phyloP scores from a whole-genome alignment of 2,888 invertebrate genomes.

The Stenoptilia bipunctidactyla region DNA sequence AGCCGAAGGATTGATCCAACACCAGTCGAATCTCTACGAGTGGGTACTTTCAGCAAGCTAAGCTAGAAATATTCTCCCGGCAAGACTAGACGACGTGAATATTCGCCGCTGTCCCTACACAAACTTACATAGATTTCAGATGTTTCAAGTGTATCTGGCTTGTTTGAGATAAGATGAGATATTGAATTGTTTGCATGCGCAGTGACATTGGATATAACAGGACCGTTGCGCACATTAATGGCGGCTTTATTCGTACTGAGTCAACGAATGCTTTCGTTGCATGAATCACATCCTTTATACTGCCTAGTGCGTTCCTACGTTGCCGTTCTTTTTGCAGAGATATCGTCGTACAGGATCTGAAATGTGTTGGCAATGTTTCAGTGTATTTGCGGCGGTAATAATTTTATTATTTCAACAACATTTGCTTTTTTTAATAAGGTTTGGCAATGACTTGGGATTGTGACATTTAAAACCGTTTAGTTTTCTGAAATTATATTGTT shows the following conservation, averaged over 20 bases:
- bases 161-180: neutral
- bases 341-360: neutral
- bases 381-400: neutral
- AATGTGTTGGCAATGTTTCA: neutral
- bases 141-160: neutral
- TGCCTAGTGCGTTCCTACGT: slow-evolving; percentile 27
- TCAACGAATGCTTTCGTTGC: slow-evolving; percentile 28
- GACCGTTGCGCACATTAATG: neutral
- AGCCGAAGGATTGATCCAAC: no score
- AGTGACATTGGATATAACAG: neutral
- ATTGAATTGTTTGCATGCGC: neutral
- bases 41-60: no score
- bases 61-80: no score
- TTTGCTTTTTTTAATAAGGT: no score
- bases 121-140: neutral
- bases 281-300: slow-evolving; percentile 50
- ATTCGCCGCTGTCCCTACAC: no score
- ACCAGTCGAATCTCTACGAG: no score
- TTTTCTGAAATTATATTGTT: no score
- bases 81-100: no score
- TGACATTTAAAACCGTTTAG: no score
- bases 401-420: no score
- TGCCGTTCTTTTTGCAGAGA: slow-evolving; percentile 41
- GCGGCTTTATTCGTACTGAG: neutral
- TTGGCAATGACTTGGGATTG: no score